phyloP scores from a whole-genome alignment of 2,113 vertebrate species.

The Sander vitreus region DNA sequence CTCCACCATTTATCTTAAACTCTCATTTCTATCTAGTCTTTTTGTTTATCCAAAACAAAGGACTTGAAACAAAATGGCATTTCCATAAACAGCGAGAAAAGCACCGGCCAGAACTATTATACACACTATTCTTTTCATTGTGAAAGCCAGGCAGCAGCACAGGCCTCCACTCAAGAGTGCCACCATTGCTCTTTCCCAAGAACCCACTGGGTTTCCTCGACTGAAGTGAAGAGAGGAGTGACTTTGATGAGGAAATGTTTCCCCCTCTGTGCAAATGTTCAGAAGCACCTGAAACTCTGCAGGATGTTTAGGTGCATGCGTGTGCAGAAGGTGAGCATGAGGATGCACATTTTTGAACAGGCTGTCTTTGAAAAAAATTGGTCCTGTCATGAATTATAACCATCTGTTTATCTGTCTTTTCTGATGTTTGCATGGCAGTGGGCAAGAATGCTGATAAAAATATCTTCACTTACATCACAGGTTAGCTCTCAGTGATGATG shows the following conservation, averaged over 20 bases:
- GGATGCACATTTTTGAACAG: constrained; percentile 40
- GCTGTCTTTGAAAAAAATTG: constrained; percentile 36
- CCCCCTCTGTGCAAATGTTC: constrained; percentile 29
- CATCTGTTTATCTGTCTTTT: constrained; percentile 48
- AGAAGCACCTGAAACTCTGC: constrained; percentile 15
- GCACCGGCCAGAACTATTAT: constrained; percentile 29
- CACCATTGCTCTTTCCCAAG: constrained; percentile 47
- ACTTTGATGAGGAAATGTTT: constrained; percentile 73
- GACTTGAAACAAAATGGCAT: constrained; percentile 67
- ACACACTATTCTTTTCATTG: constrained; percentile 51
- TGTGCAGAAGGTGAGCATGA: background rate
- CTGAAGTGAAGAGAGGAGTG: constrained; percentile 50
- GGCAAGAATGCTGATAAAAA: constrained; percentile 19
- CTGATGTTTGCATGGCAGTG: constrained; percentile 8
- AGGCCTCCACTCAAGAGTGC: constrained; percentile 48
- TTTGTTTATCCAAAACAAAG: constrained; percentile 72
- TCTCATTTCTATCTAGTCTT: constrained; percentile 60
- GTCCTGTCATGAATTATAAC: constrained; percentile 42
- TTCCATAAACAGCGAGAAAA: constrained; percentile 63
- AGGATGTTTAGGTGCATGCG: constrained; percentile 27
- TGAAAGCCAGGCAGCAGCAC: constrained; percentile 35
- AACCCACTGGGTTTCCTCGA: constrained; percentile 72
- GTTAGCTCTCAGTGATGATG: background rate
- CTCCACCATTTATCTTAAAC: constrained; percentile 64
- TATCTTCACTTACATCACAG: background rate